phyloP scores from a whole-genome alignment of 53 echinoderm and acorn worm species.

The Henricia sp. region DNA sequence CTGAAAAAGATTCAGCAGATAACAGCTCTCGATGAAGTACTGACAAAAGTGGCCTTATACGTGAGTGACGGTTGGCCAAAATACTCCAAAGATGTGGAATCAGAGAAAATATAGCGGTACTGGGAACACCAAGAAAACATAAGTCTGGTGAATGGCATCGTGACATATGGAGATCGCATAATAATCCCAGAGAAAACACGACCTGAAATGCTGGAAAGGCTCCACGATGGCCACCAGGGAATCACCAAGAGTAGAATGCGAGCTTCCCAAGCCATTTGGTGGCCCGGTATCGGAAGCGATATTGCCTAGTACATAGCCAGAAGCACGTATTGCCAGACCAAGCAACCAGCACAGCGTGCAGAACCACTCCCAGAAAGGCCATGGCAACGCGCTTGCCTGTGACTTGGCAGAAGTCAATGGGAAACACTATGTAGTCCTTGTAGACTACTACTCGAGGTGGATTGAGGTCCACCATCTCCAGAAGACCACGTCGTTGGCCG shows the following conservation, averaged over 20 bases:
- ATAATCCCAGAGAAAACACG: not conserved
- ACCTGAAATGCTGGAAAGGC: not conserved
- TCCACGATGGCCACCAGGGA: constrained; percentile 33
- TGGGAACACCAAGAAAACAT: constrained; percentile 38
- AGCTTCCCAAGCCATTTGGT: constrained; percentile 54
- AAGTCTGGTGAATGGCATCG: not conserved
- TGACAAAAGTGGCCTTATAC: constrained; percentile 6
- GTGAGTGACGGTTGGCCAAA: constrained; percentile 35
- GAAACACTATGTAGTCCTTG: constrained; percentile 32
- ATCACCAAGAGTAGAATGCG: constrained; percentile 34
- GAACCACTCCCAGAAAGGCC: constrained; percentile 46
- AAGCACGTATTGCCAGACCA: constrained; percentile 14
- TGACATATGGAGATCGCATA: constrained; percentile 40
- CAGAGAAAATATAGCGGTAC: not conserved
- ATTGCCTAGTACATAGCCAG: constrained; percentile 14
- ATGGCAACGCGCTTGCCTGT: constrained; percentile 30
- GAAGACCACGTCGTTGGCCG: not conserved
- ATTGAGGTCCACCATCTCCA: constrained; percentile 16
- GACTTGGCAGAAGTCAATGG: constrained; percentile 39
- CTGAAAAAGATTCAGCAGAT: constrained; percentile 13
- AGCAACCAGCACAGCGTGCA: constrained; percentile 36
- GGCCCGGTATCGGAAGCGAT: constrained; percentile 37
- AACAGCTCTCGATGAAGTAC: constrained; percentile 8
- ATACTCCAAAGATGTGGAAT: constrained; percentile 30
- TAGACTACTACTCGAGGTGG: constrained; percentile 47